phyloP scores from a whole-genome alignment of 1,140 invertebrate species.

The Drosophila kohkoa region DNA sequence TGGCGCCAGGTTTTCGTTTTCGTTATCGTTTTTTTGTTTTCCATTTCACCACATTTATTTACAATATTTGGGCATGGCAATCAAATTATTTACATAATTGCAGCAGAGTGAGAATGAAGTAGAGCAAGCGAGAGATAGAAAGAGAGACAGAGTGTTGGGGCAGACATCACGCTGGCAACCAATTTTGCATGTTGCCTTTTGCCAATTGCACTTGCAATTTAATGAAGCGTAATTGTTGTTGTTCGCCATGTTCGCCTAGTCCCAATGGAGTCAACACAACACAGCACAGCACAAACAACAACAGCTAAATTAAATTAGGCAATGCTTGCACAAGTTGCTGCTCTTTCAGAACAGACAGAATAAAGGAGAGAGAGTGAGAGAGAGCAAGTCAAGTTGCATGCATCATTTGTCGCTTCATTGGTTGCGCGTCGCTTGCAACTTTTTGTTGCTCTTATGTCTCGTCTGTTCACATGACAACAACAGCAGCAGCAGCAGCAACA shows the following conservation, averaged over 20 bases:
- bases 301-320: conserved; percentile 61
- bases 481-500: conserved; percentile 11
- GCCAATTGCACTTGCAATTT: conserved; percentile 75
- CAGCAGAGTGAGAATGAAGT: neutral
- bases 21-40: conserved; percentile 25
- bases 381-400: conserved; percentile 29
- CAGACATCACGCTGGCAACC: conserved; percentile 43
- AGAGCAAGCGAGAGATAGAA: neutral
- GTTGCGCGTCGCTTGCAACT: conserved; percentile 25
- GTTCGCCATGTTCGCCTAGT: conserved; percentile 41
- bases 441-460: conserved; percentile 34
- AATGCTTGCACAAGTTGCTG: conserved; percentile 41
- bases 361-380: neutral
- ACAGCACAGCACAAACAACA: conserved; percentile 18
- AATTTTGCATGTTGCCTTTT: conserved; percentile 58
- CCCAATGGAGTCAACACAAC: conserved; percentile 27
- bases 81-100: conserved; percentile 80
- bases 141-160: neutral
- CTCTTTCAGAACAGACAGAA: neutral
- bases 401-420: conserved; percentile 51
- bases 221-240: conserved; percentile 79
- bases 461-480: conserved; percentile 49
- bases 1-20: neutral
- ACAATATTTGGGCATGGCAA: conserved; percentile 64
- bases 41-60: conserved; percentile 62